These are phyloP conservation scores for Etheostoma perlongum DNA, from an alignment of 2,797 vertebrate genomes.

Conservation along the genomic window DNA sequence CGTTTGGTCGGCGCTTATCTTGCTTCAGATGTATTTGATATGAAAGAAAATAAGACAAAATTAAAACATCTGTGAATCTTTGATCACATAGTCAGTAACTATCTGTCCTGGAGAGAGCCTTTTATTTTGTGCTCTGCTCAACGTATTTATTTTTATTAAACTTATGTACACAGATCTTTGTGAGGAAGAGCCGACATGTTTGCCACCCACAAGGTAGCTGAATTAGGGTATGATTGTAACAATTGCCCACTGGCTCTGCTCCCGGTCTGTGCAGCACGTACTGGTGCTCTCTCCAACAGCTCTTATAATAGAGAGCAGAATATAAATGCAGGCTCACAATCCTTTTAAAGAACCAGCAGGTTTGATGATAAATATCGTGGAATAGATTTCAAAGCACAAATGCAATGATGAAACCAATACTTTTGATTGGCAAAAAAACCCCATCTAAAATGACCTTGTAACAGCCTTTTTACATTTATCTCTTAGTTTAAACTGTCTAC, in stretches of 20 bases:
- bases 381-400: constrained; percentile 9
- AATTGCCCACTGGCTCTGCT: constrained; percentile 57
- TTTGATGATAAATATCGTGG: constrained; percentile 21
- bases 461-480: background rate
- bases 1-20: constrained; percentile 10
- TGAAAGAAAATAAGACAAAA: background rate
- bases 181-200: constrained; percentile 41
- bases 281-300: constrained; percentile 27
- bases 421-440: too few species aligned
- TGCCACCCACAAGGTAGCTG: constrained; percentile 58
- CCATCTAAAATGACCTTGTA: too few species aligned
- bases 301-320: constrained; percentile 60
- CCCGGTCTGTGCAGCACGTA: constrained; percentile 57
- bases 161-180: constrained; percentile 33
- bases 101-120: constrained; percentile 4
- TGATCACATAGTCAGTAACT: background rate
- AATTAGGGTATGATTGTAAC: constrained; percentile 68
- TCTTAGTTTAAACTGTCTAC: too few species aligned
- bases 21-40: constrained; percentile 20
- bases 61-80: constrained; percentile 6
- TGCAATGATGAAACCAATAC: constrained; percentile 1
- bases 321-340: constrained; percentile 30
- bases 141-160: constrained; percentile 45
- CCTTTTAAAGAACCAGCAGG: constrained; percentile 18
- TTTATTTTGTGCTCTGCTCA: constrained; percentile 33